Percentiles rank a stretch among this genome's conserved stretches.
Evolutionary conservation across 2,797 vertebrate genomes (phyloP).

Genomic region (Sebastes minor): DNA sequence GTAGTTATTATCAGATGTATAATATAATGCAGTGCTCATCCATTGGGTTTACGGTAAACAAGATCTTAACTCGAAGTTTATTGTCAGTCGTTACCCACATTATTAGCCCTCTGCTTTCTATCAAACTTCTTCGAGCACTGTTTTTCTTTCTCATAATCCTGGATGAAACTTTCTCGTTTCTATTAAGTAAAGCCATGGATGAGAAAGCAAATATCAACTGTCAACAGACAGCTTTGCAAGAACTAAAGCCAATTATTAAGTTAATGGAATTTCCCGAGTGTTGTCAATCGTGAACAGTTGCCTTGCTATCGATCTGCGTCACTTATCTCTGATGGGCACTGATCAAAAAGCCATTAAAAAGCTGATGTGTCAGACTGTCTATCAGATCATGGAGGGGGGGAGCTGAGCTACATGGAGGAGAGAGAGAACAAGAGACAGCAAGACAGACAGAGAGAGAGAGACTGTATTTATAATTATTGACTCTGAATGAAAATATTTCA

Average conservation of each 20-base stretch:
- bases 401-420: neutral
- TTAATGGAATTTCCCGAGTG: constrained; percentile 18
- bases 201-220: constrained; percentile 2
- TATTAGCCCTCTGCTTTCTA: neutral
- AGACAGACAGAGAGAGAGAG: neutral
- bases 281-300: constrained; percentile 11
- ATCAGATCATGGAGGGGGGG: neutral
- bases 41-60: neutral
- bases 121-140: neutral
- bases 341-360: constrained; percentile 44
- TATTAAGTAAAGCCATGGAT: neutral
- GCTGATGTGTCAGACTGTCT: neutral
- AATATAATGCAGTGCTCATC: too few relatives aligned
- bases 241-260: constrained; percentile 20
- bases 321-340: constrained; percentile 16
- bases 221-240: neutral
- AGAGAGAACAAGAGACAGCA: neutral
- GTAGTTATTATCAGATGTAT: neutral
- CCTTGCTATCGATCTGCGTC: constrained; percentile 25
- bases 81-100: neutral
- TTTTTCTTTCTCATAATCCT: neutral
- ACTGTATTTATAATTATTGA: constrained; percentile 24
- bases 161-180: neutral
- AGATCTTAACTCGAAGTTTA: neutral
- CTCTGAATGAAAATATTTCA: neutral